Conservation (phyloP, 2,113 vertebrate species). For the Lota lota region DNA sequence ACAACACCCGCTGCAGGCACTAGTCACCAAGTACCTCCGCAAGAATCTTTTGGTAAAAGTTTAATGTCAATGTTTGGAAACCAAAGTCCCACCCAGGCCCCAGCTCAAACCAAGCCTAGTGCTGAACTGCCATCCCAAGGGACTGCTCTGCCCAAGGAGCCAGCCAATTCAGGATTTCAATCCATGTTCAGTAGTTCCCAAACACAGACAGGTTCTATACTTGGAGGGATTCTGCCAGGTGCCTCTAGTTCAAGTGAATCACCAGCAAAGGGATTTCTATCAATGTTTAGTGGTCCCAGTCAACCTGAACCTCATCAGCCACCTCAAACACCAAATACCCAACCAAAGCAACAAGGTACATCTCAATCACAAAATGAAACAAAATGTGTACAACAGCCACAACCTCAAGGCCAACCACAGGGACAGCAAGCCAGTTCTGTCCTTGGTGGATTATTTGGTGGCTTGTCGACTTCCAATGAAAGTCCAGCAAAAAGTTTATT, state of each 20-base stretch:
- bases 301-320: conserved; percentile 39
- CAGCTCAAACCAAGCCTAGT: conserved; percentile 47
- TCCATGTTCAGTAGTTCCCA: conserved; percentile 60
- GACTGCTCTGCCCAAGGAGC: conserved; percentile 53
- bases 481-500: conserved; percentile 56
- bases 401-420: conserved; percentile 42
- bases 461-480: conserved; percentile 56
- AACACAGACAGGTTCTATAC: conserved; percentile 51
- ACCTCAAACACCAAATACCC: conserved; percentile 16
- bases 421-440: conserved; percentile 45
- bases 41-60: conserved; percentile 27
- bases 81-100: conserved; percentile 31
- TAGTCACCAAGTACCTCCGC: conserved; percentile 8
- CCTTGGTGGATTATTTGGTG: conserved; percentile 54
- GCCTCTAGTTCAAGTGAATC: conserved; percentile 53
- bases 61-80: conserved; percentile 63
- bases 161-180: conserved; percentile 53
- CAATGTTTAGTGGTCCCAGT: conserved; percentile 74
- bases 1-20: neutral
- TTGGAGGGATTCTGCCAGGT: conserved; percentile 60
- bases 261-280: conserved; percentile 75
- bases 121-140: conserved; percentile 40
- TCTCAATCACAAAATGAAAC: conserved; percentile 30
- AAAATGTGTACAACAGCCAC: conserved; percentile 21
- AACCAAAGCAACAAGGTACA: conserved; percentile 33